Evolutionary conservation across 2,888 invertebrate genomes (phyloP).

Genomic region (Drosophila monieri): DNA sequence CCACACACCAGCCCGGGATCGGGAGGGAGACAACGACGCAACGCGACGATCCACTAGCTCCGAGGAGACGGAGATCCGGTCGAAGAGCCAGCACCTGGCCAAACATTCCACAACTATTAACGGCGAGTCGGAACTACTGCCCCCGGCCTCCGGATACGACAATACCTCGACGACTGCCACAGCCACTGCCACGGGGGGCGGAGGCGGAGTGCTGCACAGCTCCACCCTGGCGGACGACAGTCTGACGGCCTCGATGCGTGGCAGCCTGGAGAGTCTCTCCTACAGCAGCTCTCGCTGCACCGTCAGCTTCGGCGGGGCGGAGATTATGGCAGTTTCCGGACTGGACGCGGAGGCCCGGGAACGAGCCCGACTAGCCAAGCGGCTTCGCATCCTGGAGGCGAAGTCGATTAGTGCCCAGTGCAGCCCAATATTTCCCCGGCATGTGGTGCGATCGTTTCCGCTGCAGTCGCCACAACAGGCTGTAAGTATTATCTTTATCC

Average conservation of each 20-base stretch:
- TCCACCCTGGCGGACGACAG: slow-evolving; percentile 83
- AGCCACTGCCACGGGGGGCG: slow-evolving; percentile 60
- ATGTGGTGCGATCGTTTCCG: slow-evolving; percentile 62
- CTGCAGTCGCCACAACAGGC: slow-evolving; percentile 59
- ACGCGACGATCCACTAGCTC: slow-evolving; percentile 25
- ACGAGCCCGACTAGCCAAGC: slow-evolving; percentile 71
- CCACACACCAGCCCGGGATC: slow-evolving; percentile 64
- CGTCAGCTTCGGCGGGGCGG: slow-evolving; percentile 81
- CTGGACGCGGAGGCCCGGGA: slow-evolving; percentile 75
- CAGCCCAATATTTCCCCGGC: slow-evolving; percentile 82
- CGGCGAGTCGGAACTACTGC: slow-evolving; percentile 56
- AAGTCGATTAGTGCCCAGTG: slow-evolving; percentile 84
- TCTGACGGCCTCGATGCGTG: slow-evolving; percentile 80
- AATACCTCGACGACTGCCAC: slow-evolving; percentile 70
- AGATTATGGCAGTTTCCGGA: slow-evolving; percentile 66
- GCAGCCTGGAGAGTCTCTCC: slow-evolving; percentile 83
- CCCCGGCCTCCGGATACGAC: slow-evolving; percentile 78
- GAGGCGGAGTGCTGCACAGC: slow-evolving; percentile 65
- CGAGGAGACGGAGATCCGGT: slow-evolving; percentile 23
- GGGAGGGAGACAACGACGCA: slow-evolving; percentile 13
- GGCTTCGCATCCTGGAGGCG: slow-evolving; percentile 82
- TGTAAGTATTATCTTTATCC: slow-evolving; percentile 20
- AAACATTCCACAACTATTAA: slow-evolving; percentile 68
- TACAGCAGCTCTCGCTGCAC: slow-evolving; percentile 83
- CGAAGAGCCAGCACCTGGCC: slow-evolving; percentile 9